Evolutionary conservation across 2,888 invertebrate genomes (phyloP), one percentile per base, ranked within the genome.

Genomic region (Odontocolon sp.): DNA sequence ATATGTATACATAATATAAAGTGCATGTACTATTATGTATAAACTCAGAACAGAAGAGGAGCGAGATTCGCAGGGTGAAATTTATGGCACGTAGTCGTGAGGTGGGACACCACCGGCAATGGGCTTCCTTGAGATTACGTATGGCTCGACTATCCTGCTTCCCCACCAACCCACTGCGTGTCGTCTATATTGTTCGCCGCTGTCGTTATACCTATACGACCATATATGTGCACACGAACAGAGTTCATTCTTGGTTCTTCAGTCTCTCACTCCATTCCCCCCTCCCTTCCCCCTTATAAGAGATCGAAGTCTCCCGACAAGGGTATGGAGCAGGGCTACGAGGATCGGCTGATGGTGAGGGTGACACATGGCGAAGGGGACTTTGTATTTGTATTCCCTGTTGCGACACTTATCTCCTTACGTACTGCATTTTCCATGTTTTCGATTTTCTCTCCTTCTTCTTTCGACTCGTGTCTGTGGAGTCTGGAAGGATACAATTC

Each of bases 361-460:
- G 56, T 67, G 54, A 63, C 33, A 5, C 54, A 28, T 28, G 36
- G 50, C n/a, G 45, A 45, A 45, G 11, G 57, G 66, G 73, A 73
- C 73, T 77, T 64, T 61, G 63, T 74, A 59, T 84, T 82, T 81
- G 83, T 86, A 87, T 88, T 87, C 87, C 87, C 87, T 82, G 83
- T 83, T 84, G 87, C 83, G 84, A 87, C 85, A 86, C 87, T 87
- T 86, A 86, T 88, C 86, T 86, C 83, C 82, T 83, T 84, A 80
- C 80, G 70, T 82, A 80, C 82, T 80, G 84, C 85, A 85, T 86
- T 84, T 88, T 84, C 84, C 81, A 74, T 80, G 50, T 79, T 80
- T 77, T 77, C 42, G 50, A 61, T 59, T 33, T 50, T 11, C 50
- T 33, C 56, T 28, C 67, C 23, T 52, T 9, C 9, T 21, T n/a